A percentile compares a stretch with the other conserved stretches of the same genome.
Evolutionary conservation across 64 coral and sea anemone species (phyloP).

Genomic region (Astreopora myriophthalma): DNA sequence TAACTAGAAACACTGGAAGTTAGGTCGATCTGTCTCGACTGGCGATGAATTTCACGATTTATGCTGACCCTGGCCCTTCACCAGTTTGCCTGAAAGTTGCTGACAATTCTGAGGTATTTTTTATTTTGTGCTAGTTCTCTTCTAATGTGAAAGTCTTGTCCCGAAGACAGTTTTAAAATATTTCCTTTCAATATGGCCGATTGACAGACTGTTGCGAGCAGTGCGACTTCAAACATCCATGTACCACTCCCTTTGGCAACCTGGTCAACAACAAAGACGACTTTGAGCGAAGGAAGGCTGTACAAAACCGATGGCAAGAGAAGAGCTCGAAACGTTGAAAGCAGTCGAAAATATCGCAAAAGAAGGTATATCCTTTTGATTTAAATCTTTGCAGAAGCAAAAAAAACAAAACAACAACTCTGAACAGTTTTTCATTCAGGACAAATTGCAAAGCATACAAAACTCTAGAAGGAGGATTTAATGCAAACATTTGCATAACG

Average conservation of each 20-base stretch:
- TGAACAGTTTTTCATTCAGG: too few relatives aligned
- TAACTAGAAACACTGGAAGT: neutral
- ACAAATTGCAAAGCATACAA: too few relatives aligned
- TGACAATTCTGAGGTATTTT: conserved; percentile 2
- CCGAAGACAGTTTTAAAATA: neutral
- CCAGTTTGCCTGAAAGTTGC: conserved; percentile 3
- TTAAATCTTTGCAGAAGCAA: too few relatives aligned
- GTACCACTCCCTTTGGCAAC: conserved; percentile 5
- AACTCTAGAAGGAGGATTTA: neutral
- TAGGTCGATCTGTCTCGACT: too few relatives aligned
- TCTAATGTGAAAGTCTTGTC: neutral
- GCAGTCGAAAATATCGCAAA: conserved; percentile 94
- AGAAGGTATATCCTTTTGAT: conserved; percentile 52
- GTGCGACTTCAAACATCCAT: neutral
- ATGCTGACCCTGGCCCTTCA: neutral
- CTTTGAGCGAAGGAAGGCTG: conserved; percentile 42
- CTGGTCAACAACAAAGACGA: conserved; percentile 9
- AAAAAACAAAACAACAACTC: too few relatives aligned
- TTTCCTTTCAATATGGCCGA: neutral
- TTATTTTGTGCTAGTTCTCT: neutral
- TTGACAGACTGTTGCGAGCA: conserved; percentile 7
- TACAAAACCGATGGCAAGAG: conserved; percentile 89
- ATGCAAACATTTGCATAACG: neutral
- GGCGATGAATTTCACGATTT: conserved; percentile 38
- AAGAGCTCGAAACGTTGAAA: conserved; percentile 88